Percentiles rank a stretch among this genome's conserved stretches.
These are phyloP conservation scores for Listrodromus nycthemerus DNA, from an alignment of 2,888 invertebrate species.

Conservation along the genomic window DNA sequence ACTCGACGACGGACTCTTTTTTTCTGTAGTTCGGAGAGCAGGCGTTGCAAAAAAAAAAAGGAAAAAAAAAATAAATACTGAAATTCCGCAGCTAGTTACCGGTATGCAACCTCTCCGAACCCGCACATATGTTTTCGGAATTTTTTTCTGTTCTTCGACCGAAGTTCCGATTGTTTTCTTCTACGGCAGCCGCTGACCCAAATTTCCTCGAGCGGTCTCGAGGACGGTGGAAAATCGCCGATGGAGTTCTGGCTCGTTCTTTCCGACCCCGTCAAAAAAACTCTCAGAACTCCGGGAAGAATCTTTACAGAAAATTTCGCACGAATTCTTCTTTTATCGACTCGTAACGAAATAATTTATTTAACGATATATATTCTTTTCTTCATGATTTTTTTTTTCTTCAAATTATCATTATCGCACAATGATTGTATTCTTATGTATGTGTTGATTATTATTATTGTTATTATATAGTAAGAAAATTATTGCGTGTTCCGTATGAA, in stretches of 20 bases:
- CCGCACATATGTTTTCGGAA: conserved; percentile 56
- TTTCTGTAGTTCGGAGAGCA: not conserved
- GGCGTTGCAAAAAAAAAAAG: conserved; percentile 50
- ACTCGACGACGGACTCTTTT: conserved; percentile 9
- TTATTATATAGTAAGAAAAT: too few relatives aligned
- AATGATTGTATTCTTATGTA: too few relatives aligned
- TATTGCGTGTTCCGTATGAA: too few relatives aligned
- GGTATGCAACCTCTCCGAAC: conserved; percentile 35
- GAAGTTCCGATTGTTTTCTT: conserved; percentile 37
- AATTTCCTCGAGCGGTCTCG: not conserved
- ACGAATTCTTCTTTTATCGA: not conserved
- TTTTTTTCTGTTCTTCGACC: conserved; percentile 30
- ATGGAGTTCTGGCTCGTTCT: conserved; percentile 22
- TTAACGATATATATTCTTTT: too few relatives aligned
- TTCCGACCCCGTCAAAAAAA: conserved; percentile 28
- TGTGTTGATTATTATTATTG: too few relatives aligned
- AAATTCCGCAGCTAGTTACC: conserved; percentile 47
- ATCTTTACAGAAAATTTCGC: not conserved
- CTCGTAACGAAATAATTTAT: not conserved
- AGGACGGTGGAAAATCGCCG: not conserved
- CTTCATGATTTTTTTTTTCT: too few relatives aligned
- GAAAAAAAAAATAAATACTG: not conserved
- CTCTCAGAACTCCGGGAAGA: not conserved
- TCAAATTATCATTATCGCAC: too few relatives aligned
- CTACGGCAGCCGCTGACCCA: not conserved